Conservation (phyloP, 2,113 vertebrate genomes). For the Bambusicola thoracicus region DNA sequence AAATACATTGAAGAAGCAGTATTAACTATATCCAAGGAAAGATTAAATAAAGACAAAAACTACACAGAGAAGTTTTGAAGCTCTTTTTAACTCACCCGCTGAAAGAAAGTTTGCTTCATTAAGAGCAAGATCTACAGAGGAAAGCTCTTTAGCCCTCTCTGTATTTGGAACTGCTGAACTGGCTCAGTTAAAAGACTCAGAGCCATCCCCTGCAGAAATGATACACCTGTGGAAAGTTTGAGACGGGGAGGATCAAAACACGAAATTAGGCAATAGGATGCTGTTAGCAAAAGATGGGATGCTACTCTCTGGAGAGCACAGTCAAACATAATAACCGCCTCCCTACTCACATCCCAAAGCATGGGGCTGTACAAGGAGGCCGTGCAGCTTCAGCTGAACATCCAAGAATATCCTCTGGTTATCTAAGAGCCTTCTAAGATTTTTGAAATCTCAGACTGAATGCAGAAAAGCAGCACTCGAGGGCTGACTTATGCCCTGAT, state of each 20-base stretch:
- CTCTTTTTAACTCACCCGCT: background rate
- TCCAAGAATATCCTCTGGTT: background rate
- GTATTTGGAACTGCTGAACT: fast-evolving
- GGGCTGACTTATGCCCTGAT: background rate
- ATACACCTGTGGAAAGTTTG: background rate
- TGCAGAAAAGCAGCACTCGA: background rate
- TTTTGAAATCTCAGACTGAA: background rate
- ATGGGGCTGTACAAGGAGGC: fast-evolving
- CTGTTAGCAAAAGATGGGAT: background rate
- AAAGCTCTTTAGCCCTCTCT: fast-evolving
- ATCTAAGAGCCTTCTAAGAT: background rate
- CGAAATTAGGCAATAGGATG: too few species aligned
- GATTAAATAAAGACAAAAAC: background rate
- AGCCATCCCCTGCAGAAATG: background rate
- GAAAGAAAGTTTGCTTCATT: fast-evolving
- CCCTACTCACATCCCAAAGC: fast-evolving
- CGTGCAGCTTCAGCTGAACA: fast-evolving
- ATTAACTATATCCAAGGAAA: background rate
- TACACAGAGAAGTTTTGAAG: background rate
- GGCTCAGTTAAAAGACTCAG: background rate
- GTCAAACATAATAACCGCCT: background rate
- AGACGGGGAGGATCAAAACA: background rate
- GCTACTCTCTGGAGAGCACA: too few species aligned
- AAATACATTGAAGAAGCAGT: background rate
- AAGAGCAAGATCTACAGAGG: background rate